Percentiles rank a stretch among this genome's conserved stretches.
Evolutionary conservation across 2,888 invertebrate genomes (phyloP).

Genomic region (Tetrapedia diversipes): DNA sequence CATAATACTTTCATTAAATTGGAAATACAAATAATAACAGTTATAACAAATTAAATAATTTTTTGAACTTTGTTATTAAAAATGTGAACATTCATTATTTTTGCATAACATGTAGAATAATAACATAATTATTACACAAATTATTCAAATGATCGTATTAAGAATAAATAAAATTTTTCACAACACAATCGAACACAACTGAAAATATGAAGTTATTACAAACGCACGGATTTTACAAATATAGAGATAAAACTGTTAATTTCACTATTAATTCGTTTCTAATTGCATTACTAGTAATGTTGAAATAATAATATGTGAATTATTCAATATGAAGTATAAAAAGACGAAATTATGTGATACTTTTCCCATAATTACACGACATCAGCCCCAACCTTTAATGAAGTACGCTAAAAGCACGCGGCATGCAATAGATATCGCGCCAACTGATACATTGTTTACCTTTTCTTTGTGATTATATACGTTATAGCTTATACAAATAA

Average conservation of each 20-base stretch:
- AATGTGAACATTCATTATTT: not conserved
- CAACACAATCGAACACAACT: constrained; percentile 5
- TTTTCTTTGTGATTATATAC: constrained; percentile 47
- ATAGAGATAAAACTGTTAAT: constrained; percentile 43
- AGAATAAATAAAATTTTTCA: constrained; percentile 15
- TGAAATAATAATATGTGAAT: not conserved
- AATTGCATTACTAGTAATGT: not conserved
- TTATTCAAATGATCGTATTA: not conserved
- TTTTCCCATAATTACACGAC: not conserved
- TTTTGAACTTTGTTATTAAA: constrained; percentile 3
- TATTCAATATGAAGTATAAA: not conserved
- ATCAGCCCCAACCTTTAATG: constrained; percentile 14
- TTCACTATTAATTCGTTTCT: constrained; percentile 32
- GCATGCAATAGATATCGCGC: constrained; percentile 59
- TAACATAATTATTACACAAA: not conserved
- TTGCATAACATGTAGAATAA: not conserved
- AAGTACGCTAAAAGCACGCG: constrained; percentile 50
- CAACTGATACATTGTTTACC: constrained; percentile 67
- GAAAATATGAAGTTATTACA: constrained; percentile 8
- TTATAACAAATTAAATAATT: not conserved
- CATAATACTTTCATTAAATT: not conserved
- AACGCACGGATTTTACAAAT: constrained; percentile 19
- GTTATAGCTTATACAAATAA: constrained; percentile 20
- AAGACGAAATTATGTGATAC: not conserved
- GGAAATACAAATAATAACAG: not conserved